A percentile compares a stretch with the other conserved stretches of the same genome.
Evolutionary conservation across 2,797 vertebrate species (phyloP).

Genomic region (Rhodeus uyekii): DNA sequence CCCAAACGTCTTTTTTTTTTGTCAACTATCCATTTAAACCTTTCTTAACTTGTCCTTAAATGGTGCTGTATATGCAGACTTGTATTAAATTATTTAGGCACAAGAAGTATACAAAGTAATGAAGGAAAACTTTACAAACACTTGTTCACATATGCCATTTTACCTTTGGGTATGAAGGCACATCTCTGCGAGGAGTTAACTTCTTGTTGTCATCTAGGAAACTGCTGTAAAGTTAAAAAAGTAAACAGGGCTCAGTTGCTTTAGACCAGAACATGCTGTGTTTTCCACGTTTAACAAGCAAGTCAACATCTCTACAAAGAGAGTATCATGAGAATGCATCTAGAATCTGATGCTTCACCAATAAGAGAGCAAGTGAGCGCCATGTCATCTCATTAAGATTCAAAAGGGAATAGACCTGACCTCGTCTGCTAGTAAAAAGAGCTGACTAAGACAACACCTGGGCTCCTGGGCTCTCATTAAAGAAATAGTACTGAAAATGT

Average conservation of each 20-base stretch:
- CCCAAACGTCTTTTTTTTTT: too few species aligned
- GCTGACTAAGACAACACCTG: slow-evolving; percentile 17
- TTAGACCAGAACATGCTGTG: not conserved
- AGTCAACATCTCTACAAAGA: not conserved
- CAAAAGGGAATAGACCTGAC: slow-evolving; percentile 7
- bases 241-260: slow-evolving; percentile 31
- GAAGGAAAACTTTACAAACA: not conserved
- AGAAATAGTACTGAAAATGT: not conserved
- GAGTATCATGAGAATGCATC: slow-evolving; percentile 6
- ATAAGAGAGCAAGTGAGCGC: slow-evolving; percentile 29
- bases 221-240: slow-evolving; percentile 75
- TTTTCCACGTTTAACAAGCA: not conserved
- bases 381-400: slow-evolving; percentile 40
- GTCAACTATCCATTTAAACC: not conserved
- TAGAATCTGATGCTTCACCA: not conserved
- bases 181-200: slow-evolving; percentile 80
- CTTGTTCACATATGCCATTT: slow-evolving; percentile 28
- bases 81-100: not conserved
- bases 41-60: not conserved
- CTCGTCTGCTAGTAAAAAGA: slow-evolving; percentile 39
- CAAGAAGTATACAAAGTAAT: not conserved
- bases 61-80: not conserved
- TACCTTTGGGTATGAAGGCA: slow-evolving; percentile 91
- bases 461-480: slow-evolving; percentile 22
- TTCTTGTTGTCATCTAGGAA: slow-evolving; percentile 86